phyloP scores from a whole-genome alignment of 2,113 vertebrate species.

The Progne subis region DNA sequence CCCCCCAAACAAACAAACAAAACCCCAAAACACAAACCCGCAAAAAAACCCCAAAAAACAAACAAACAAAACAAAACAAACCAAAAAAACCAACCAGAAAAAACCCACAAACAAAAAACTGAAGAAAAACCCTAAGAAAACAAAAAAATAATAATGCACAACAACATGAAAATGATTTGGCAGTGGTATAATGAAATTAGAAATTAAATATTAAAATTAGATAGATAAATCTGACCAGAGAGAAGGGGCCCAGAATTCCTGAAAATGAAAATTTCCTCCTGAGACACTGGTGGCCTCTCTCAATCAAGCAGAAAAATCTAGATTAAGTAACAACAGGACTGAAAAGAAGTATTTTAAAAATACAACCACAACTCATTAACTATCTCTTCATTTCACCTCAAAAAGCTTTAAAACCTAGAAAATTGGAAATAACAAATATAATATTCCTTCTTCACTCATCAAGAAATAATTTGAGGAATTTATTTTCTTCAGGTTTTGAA shows the following conservation, averaged over 20 bases:
- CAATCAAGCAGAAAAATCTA: not conserved
- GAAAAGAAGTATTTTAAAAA: not conserved
- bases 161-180: not conserved
- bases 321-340: not conserved
- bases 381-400: not conserved
- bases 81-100: not conserved
- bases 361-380: not conserved
- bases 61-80: too few relatives aligned
- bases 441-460: not conserved
- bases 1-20: not conserved
- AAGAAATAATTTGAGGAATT: not conserved
- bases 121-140: not conserved
- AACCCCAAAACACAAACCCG: too few relatives aligned
- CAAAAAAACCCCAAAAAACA: too few relatives aligned
- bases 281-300: not conserved
- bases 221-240: not conserved
- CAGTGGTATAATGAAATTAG: not conserved
- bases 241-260: not conserved
- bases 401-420: not conserved
- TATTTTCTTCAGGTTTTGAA: not conserved
- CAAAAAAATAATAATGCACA: not conserved
- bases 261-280: not conserved
- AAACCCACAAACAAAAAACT: accelerated
- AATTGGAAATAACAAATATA: not conserved
- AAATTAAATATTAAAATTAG: not conserved